Conservation (phyloP, 2,888 invertebrate species). For the Dugesia japonica region DNA sequence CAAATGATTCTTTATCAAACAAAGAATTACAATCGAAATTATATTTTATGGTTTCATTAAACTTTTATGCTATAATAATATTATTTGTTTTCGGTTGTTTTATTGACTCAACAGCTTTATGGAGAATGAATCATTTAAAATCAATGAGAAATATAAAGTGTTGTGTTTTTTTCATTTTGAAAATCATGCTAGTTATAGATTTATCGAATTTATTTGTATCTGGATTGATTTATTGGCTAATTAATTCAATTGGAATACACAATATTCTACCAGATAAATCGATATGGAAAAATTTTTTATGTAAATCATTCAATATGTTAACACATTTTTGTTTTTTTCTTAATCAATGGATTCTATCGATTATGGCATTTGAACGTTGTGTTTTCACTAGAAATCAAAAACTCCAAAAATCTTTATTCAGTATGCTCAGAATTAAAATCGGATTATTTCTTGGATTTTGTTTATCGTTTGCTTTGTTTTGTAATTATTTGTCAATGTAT, state of each 20-base stretch:
- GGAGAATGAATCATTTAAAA: not conserved
- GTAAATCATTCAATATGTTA: not conserved
- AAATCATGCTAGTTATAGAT: not conserved
- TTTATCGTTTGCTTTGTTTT: slow-evolving; percentile 5
- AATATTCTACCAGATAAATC: not conserved
- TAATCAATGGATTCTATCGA: slow-evolving; percentile 2
- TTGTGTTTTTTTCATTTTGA: not conserved
- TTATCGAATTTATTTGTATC: not conserved
- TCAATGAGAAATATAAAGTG: not conserved
- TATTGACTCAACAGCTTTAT: not conserved
- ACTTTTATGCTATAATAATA: not conserved
- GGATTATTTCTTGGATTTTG: not conserved
- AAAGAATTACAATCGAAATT: not conserved
- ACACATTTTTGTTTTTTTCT: slow-evolving; percentile 10
- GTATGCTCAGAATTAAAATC: not conserved
- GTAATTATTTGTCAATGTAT: slow-evolving; percentile 4
- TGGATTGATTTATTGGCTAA: not conserved
- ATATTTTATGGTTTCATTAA: not conserved
- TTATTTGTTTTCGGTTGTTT: not conserved
- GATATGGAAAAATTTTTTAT: not conserved
- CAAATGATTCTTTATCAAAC: not conserved
- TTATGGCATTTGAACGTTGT: not conserved
- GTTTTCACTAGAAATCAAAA: not conserved
- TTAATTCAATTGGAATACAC: not conserved
- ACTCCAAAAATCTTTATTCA: not conserved